Evolutionary conservation across 37 sponge, comb jelly and placozoan genomes (phyloP), one percentile per base, ranked within the genome.

Genomic region (Haliclona indistincta): DNA sequence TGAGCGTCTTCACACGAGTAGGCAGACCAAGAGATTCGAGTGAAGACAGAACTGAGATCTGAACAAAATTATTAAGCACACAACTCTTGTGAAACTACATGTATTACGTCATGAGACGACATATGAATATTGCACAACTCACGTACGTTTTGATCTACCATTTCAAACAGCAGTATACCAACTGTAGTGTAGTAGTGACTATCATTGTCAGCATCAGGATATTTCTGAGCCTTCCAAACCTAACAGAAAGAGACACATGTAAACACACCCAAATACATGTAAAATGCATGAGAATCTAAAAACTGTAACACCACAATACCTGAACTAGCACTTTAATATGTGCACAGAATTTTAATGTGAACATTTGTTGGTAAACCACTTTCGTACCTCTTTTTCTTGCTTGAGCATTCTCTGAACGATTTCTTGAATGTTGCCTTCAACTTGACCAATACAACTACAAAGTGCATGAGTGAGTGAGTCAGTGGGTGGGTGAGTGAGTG

Each of bases 81-180:
- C 47, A 76, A 25, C 10, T 4, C n/a, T n/a, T n/a, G n/a, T n/a
- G n/a, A n/a, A n/a, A n/a, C 38, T 54, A 25, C 43, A 29, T 11
- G 3, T 4, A 3, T 19, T n/a, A 42, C 44, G 39, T 4, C n/a
- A n/a, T 68, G 44, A 20, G 3, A 10, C 15, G 43, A 42, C 3
- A 38, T 42, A 49, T 40, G 20, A 22, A 58, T 58, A 33, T n/a
- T n/a, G n/a, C n/a, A n/a, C n/a, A n/a, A n/a, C n/a, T n/a, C n/a
- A n/a, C 74, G 33, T 42, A 88, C 89, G 71, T 88, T 81, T 43
- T 72, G 74, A 52, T 82, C 79, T 15, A 82, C 70, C 74, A 82
- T 88, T 39, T 88, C 83, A 37, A 77, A 88, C 43, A 88, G 77
- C 0, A 72, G 58, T 43, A 79, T 61, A 30, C 67, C 74, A 4